phyloP scores from a whole-genome alignment of 2,113 vertebrate species.

The Planiliza haematocheilus region DNA sequence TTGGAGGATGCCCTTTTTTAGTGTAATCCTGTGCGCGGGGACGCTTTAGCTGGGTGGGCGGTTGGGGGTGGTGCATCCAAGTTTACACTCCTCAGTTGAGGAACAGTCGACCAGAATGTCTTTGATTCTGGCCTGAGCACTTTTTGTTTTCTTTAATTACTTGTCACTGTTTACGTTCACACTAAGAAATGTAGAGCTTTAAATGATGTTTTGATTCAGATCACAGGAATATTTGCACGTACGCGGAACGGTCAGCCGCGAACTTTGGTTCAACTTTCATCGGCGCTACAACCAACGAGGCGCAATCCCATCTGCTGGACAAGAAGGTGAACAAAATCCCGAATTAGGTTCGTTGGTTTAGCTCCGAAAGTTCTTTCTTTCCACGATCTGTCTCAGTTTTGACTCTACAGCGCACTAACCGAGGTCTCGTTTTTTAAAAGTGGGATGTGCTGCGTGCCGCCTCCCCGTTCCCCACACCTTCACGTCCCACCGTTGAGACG shows the following conservation, averaged over 20 bases:
- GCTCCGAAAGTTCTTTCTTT: no score
- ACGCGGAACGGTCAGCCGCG: no score
- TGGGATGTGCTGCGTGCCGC: not conserved
- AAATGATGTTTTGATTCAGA: no score
- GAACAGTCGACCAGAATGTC: no score
- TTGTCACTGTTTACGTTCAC: constrained; percentile 33
- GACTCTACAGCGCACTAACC: no score
- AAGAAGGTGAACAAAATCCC: no score
- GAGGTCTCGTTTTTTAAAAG: not conserved
- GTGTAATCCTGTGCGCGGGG: not conserved
- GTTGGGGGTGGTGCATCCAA: not conserved
- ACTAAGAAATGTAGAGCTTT: not conserved
- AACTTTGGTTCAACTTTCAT: no score
- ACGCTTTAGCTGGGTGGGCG: no score
- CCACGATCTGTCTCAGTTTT: no score
- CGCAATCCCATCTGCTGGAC: not conserved
- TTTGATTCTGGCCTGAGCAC: constrained; percentile 34
- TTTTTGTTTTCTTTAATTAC: constrained; percentile 28
- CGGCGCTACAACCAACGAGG: no score
- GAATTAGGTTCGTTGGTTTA: no score
- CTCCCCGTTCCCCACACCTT: not conserved
- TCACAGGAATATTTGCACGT: no score
- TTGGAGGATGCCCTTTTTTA: constrained; percentile 9
- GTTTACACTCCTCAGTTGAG: not conserved
- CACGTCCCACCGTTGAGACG: not conserved